These are phyloP conservation scores for Steinernema carpocapsae DNA, from an alignment of 2,888 invertebrate genomes.

Conservation along the genomic window DNA sequence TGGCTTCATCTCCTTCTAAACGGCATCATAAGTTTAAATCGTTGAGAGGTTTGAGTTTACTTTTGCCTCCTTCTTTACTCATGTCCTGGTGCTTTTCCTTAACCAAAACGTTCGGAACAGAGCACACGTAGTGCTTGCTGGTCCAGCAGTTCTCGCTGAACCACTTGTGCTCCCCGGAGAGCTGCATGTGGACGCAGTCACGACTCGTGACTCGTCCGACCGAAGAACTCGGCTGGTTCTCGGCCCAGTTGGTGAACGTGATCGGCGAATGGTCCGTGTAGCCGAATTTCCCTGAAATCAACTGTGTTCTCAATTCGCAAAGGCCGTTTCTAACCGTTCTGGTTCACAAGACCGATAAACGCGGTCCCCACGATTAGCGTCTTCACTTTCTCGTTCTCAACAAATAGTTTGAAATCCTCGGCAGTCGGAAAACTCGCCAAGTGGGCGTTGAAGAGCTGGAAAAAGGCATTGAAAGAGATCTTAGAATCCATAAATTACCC, in stretches of 20 bases:
- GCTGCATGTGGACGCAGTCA: conserved; percentile 24
- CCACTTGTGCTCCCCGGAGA: neutral
- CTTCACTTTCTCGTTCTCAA: neutral
- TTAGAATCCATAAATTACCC: neutral
- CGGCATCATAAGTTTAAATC: too few relatives aligned
- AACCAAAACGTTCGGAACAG: neutral
- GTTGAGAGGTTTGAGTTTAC: too few relatives aligned
- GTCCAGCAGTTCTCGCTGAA: conserved; percentile 18
- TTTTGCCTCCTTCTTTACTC: neutral
- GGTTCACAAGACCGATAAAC: conserved; percentile 5
- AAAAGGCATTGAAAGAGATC: neutral
- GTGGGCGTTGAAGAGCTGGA: neutral
- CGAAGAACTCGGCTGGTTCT: neutral
- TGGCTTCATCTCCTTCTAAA: neutral
- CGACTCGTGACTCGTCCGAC: neutral
- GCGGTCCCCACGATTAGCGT: neutral
- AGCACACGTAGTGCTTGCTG: conserved; percentile 25
- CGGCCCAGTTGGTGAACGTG: conserved; percentile 28
- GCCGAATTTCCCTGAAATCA: conserved; percentile 6
- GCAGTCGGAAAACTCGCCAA: conserved; percentile 17
- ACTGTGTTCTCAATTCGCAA: too few relatives aligned
- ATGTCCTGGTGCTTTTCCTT: neutral
- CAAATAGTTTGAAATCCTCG: conserved; percentile 12
- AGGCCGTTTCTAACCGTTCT: too few relatives aligned
- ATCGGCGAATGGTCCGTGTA: conserved; percentile 9